Percentiles rank a stretch among this genome's conserved stretches.
Evolutionary conservation across 2,113 vertebrate genomes (phyloP).

Genomic region (Passerina amoena): DNA sequence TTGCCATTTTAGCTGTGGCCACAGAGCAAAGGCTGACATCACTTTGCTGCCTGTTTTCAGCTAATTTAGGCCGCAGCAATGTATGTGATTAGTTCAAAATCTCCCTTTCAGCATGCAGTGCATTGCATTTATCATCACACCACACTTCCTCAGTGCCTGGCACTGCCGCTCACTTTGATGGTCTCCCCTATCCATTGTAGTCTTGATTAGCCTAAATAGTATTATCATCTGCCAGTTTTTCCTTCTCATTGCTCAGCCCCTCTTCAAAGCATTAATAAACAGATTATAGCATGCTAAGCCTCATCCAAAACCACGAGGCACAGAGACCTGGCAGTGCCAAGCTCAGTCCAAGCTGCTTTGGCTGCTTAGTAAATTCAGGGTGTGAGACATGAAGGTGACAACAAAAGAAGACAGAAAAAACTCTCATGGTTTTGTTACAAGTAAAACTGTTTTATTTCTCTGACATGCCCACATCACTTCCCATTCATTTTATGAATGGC

Average conservation of each 20-base stretch:
- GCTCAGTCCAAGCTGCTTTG: background rate
- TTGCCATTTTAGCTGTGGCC: background rate
- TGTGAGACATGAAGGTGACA: background rate
- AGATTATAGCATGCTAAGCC: background rate
- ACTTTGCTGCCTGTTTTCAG: background rate
- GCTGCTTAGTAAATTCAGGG: background rate
- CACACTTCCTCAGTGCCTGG: background rate
- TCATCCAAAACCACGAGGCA: background rate
- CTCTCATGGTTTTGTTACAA: background rate
- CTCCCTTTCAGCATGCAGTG: background rate
- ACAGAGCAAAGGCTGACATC: background rate
- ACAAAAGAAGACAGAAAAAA: background rate
- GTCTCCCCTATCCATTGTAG: background rate
- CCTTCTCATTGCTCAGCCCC: background rate
- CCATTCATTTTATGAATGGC: background rate
- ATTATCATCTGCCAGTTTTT: conserved; percentile 37
- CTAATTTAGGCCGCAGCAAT: conserved; percentile 14
- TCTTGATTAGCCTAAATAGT: conserved; percentile 35
- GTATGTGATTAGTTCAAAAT: conserved; percentile 12
- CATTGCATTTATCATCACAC: background rate
- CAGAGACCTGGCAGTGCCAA: background rate
- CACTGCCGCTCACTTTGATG: background rate
- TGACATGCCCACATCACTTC: background rate
- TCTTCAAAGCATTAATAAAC: conserved; percentile 29
- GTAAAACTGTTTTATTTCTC: background rate